phyloP scores from a whole-genome alignment of 2,113 vertebrate genomes.

The Malaclemys terrapin region DNA sequence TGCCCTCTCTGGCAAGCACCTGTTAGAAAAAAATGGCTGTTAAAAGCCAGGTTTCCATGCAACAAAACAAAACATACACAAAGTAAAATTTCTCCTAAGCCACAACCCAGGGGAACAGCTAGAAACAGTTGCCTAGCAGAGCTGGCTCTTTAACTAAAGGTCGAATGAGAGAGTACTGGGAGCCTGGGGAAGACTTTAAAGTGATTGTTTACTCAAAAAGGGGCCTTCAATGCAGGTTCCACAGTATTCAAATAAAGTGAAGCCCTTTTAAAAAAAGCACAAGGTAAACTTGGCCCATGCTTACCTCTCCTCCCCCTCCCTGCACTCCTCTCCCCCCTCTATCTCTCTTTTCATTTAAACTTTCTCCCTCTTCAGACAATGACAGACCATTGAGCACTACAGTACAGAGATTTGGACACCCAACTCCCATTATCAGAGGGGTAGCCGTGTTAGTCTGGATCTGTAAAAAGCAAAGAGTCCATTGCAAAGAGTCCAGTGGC shows the following conservation, averaged over 20 bases:
- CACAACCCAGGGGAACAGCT: not conserved
- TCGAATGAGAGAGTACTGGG: not conserved
- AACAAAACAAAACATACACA: conserved; percentile 20
- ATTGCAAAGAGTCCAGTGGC: too few species aligned
- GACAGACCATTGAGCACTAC: not conserved
- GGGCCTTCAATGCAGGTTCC: not conserved
- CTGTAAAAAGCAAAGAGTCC: too few species aligned
- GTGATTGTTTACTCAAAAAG: not conserved
- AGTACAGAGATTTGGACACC: not conserved
- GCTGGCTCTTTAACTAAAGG: not conserved
- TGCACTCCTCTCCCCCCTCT: too few species aligned
- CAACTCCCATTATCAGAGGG: not conserved
- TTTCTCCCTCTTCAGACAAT: not conserved
- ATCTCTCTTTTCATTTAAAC: not conserved
- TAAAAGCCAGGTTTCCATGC: conserved; percentile 32
- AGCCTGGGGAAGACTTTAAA: not conserved
- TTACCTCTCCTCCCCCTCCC: not conserved
- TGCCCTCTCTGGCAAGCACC: conserved; percentile 1
- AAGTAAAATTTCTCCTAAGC: not conserved
- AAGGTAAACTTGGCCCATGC: not conserved
- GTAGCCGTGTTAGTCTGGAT: too few species aligned
- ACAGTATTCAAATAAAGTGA: not conserved
- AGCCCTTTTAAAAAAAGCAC: not conserved
- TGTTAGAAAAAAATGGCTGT: not conserved
- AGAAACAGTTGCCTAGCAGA: not conserved